These are phyloP conservation scores for Arrhopalites spinosus DNA, from an alignment of 2,888 invertebrate species.

Conservation along the genomic window DNA sequence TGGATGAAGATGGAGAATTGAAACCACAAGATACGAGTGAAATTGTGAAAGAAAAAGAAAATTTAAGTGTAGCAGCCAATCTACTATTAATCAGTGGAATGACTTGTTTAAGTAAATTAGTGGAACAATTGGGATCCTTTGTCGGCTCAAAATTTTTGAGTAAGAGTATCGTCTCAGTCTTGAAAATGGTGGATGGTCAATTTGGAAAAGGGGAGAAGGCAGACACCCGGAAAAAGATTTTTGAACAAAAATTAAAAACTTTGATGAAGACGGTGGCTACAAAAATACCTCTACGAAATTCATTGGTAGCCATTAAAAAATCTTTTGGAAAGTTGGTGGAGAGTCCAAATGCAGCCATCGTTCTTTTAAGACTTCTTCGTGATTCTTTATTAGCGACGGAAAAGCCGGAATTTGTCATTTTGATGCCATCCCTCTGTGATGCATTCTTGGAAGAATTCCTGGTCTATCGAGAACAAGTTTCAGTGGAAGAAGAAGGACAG, in stretches of 20 bases:
- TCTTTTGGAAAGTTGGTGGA: conserved; percentile 43
- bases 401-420: conserved; percentile 68
- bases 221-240: conserved; percentile 44
- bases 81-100: conserved; percentile 53
- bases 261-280: conserved; percentile 48
- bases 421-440: conserved; percentile 71
- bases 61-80: conserved; percentile 28
- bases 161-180: conserved; percentile 44
- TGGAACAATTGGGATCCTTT: conserved; percentile 52
- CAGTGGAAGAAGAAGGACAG: not conserved
- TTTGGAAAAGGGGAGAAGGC: conserved; percentile 46
- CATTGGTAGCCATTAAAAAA: conserved; percentile 46
- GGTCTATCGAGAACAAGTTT: conserved; percentile 54
- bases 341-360: conserved; percentile 60
- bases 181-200: conserved; percentile 28
- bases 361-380: conserved; percentile 76
- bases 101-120: conserved; percentile 52
- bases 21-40: too few relatives aligned
- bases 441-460: conserved; percentile 71
- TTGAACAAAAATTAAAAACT: conserved; percentile 50
- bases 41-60: conserved; percentile 16
- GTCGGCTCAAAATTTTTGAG: conserved; percentile 52
- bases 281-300: conserved; percentile 54
- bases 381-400: conserved; percentile 70
- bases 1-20: not conserved